A percentile compares a stretch with the other conserved stretches of the same genome.
These are phyloP conservation scores for Cygnus buccinator DNA, from an alignment of 2,113 vertebrate genomes.

Conservation along the genomic window DNA sequence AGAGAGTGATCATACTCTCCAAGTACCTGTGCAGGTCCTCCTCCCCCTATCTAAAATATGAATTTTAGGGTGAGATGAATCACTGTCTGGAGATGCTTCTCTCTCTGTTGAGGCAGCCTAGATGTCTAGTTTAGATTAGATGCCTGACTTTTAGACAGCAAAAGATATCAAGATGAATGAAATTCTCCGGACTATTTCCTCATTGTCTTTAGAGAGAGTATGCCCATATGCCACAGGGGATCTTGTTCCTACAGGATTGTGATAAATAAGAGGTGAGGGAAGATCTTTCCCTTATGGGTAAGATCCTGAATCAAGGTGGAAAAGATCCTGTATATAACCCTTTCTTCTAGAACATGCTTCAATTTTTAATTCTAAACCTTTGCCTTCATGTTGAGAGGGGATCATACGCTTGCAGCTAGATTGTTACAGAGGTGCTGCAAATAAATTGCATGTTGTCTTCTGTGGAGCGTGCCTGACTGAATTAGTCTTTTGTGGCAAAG, in stretches of 20 bases:
- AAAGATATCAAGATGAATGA: constrained; percentile 28
- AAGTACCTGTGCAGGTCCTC: neutral
- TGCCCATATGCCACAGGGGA: neutral
- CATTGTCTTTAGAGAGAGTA: neutral
- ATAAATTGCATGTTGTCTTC: neutral
- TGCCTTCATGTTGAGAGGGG: neutral
- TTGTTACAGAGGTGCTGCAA: neutral
- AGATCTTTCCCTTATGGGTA: neutral
- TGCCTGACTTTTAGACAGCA: constrained; percentile 29
- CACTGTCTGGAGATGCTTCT: constrained; percentile 40
- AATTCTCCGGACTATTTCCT: constrained; percentile 5
- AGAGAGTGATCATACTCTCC: neutral
- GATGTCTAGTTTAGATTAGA: constrained; percentile 66
- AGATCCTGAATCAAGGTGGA: neutral
- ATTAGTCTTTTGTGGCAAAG: neutral
- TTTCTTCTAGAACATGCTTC: constrained; percentile 25
- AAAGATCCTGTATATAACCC: neutral
- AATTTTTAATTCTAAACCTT: constrained; percentile 5
- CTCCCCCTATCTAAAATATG: neutral
- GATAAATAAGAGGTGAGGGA: neutral
- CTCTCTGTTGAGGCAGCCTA: constrained; percentile 16
- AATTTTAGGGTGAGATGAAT: constrained; percentile 39
- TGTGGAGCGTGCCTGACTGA: neutral
- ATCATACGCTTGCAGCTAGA: neutral
- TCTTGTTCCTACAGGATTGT: neutral